Conservation (phyloP, 2,797 vertebrate genomes). For the Scolopax bukidnonensis region DNA sequence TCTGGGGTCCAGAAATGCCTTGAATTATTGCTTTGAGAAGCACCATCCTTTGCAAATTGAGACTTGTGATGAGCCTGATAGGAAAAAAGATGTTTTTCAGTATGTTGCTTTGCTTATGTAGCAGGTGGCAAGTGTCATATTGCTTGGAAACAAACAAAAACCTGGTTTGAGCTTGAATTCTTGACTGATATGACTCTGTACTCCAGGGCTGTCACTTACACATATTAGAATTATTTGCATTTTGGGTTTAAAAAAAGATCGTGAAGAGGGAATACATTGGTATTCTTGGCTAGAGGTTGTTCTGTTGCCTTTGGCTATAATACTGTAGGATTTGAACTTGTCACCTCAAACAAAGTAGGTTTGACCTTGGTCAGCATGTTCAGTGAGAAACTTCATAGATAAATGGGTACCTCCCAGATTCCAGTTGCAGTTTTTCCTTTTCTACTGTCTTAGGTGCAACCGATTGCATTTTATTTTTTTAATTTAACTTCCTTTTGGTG, state of each 20-base stretch:
- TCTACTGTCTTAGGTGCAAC: not conserved
- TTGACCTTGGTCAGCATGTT: not conserved
- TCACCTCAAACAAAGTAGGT: not conserved
- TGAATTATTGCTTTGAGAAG: not conserved
- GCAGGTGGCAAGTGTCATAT: not conserved
- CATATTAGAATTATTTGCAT: not conserved
- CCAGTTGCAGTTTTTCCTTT: not conserved
- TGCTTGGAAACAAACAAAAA: not conserved
- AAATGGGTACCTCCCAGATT: not conserved
- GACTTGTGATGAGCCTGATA: not conserved
- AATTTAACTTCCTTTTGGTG: not conserved
- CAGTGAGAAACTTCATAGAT: not conserved
- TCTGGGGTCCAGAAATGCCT: not conserved
- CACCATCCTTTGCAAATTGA: accelerated
- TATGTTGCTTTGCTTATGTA: not conserved
- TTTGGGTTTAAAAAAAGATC: not conserved
- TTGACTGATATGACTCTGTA: not conserved
- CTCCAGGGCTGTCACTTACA: not conserved
- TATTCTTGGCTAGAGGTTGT: not conserved
- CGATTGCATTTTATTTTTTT: not conserved
- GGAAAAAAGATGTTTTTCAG: not conserved
- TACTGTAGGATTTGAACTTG: not conserved
- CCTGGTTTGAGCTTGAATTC: not conserved
- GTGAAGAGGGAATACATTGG: not conserved
- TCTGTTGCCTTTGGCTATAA: not conserved